Evolutionary conservation across 2,888 invertebrate genomes (phyloP).

Genomic region (Oligia fasciuncula): DNA sequence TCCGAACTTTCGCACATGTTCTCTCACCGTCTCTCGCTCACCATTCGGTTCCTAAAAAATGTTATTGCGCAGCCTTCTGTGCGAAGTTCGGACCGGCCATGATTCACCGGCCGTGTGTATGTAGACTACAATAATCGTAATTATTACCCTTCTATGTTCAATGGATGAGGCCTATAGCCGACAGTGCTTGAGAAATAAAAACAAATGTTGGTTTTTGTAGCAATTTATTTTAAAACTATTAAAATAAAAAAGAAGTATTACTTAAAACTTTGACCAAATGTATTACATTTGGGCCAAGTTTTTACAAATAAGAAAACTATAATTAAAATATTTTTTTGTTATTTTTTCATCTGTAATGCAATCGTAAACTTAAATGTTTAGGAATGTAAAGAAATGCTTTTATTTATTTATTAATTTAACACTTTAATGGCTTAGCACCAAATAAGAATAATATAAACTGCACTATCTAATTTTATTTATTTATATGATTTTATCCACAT

Average conservation of each 20-base stretch:
- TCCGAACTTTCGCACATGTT: too few relatives aligned
- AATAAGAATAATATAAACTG: slow-evolving; percentile 38
- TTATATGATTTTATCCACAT: slow-evolving; percentile 29
- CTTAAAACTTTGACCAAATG: slow-evolving; percentile 49
- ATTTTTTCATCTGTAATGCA: slow-evolving; percentile 25
- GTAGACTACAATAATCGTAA: neutral
- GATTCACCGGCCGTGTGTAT: too few relatives aligned
- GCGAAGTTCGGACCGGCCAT: too few relatives aligned
- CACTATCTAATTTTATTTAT: slow-evolving; percentile 36
- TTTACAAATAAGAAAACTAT: slow-evolving; percentile 47
- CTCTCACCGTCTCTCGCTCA: too few relatives aligned
- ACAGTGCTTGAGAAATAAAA: slow-evolving; percentile 41
- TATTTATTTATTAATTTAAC: slow-evolving; percentile 34
- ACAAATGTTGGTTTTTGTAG: slow-evolving; percentile 45
- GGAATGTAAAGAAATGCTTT: slow-evolving; percentile 75
- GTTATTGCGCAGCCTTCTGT: too few relatives aligned
- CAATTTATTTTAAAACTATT: slow-evolving; percentile 69
- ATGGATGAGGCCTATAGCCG: neutral
- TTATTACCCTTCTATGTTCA: neutral
- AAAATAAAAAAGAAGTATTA: slow-evolving; percentile 63
- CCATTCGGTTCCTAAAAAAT: too few relatives aligned
- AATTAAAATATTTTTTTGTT: slow-evolving; percentile 18
- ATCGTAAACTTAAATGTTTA: slow-evolving; percentile 44
- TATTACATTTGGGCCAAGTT: slow-evolving; percentile 42
- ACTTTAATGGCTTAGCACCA: slow-evolving; percentile 62